Evolutionary conservation across 2,797 vertebrate genomes (phyloP), one percentile per base, ranked within the genome.

Genomic region (Falco cherrug): DNA sequence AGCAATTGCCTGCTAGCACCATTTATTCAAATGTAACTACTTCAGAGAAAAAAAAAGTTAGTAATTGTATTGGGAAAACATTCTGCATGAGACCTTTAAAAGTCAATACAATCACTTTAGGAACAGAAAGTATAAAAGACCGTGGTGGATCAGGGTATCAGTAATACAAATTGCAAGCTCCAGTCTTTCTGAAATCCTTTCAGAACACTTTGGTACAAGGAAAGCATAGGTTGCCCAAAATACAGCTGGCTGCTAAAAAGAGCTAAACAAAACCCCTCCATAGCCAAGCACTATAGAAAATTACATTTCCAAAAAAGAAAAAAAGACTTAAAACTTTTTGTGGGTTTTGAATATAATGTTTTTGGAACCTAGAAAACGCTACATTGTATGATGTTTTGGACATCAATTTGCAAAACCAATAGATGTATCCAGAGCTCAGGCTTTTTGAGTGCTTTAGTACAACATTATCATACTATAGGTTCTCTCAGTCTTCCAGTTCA

Each of bases 1-100:
- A 94, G 71, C 89, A 85, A 87, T 28, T 92, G 93, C 69, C 81
- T 96, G 65, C 93, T 84, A 85, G 69, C 76, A 79, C 35, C 69
- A n/a, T 75, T 92, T 97, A 88, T 57, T 91, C 33, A 90, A 84
- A 47, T 56, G 31, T 41, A 14, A 57, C 63, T 84, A 50, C 89
- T 75, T 71, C 41, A 31, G 59, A 5, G 39, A 70, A 59, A 59
- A 81, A 60, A 57, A 70, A 65, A 48, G 33, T 33, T 45, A 79
- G 6, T 39, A 67, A 70, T 22, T 31, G 1, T 59, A 39, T 53
- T 75, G 59, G 43, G 70, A 79, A 86, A 92, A 35, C 31, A 29
- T 71, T 71, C 56, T 48, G 19, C 75, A 71, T 7, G 2, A 89
- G 37, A 84, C 17, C 12, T 68, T 87, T 71, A 57, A 61, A 93